Base-by-base conservation (phyloP, 1,140 invertebrate species). In the Sycophaga agraensis region DNA sequence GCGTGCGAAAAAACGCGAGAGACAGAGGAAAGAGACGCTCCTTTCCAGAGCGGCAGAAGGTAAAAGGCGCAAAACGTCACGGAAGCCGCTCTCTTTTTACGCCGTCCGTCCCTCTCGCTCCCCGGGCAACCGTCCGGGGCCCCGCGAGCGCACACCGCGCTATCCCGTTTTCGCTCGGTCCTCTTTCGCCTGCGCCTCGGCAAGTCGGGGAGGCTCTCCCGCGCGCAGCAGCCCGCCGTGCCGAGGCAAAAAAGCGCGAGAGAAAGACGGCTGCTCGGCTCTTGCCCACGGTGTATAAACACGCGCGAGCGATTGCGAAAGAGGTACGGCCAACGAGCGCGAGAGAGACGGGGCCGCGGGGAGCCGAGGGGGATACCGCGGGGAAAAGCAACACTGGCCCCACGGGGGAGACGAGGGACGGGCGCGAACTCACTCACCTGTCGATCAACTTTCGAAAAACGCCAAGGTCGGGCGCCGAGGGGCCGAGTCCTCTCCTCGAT, bases 41-140 rank as follows among this genome's bases (percentile, higher is more conserved):
- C 17, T 17, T 16, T 7, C 12, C 7, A n/a, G 9, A 51, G 19
- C 4, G 14, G 22, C 5, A 24, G 22, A 48, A 37, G 45, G 34
- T 28, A 58, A 58, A 58, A 49, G 43, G 34, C 34, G 31, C 55
- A 49, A 58, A 48, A 57, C 54, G 42, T 57, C 43, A 57, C n/a
- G 31, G 42, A 57, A 46, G 45, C 55, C 45, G 21, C 42, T 58
- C 31, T 57, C 54, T 57, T 57, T 46, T 46, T 46, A 28, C 26
- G 34, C 54, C 21, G n/a, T 39, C 2, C 17, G 34, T 34, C 54
- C 16, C 4, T 31, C 22, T 28, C 26, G 28, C 26, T 46, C 53
- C 40, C 22, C 17, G 19, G 4, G 2, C 12, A 22, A 12, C 3
- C 24, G 12, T 8, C 21, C 19, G 35, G 31, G 48, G 21, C 37